Conservation (phyloP, 2,888 invertebrate genomes). For the Pogonocherus hispidulus region DNA sequence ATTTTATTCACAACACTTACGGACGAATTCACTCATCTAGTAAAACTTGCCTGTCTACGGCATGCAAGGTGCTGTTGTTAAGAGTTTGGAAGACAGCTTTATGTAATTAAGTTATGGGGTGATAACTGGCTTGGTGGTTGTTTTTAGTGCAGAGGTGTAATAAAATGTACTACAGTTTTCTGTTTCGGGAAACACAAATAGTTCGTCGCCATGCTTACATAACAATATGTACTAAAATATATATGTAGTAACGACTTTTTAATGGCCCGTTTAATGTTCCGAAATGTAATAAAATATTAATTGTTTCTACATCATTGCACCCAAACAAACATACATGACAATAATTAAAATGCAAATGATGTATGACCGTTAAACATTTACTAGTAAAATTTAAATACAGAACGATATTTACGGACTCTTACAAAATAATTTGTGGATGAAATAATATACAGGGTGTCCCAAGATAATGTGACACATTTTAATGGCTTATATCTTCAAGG, state of each 20-base stretch:
- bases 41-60: constrained; percentile 8
- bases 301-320: not conserved
- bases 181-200: constrained; percentile 8
- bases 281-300: constrained; percentile 5
- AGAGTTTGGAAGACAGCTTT: constrained; percentile 42
- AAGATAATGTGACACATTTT: no score
- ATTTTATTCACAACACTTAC: constrained; percentile 10
- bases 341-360: not conserved
- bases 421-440: no score
- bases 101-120: constrained; percentile 49
- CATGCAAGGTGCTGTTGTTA: constrained; percentile 9
- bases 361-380: not conserved
- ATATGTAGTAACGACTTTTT: constrained; percentile 5
- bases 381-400: not conserved
- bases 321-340: not conserved
- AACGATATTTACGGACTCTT: no score
- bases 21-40: constrained; percentile 12
- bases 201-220: not conserved
- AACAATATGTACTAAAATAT: constrained; percentile 9
- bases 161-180: constrained; percentile 8
- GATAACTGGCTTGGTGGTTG: constrained; percentile 43
- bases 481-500: no score
- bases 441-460: not conserved
- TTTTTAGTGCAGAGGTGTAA: constrained; percentile 31
- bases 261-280: not conserved